Conservation (phyloP, 92 coral and sea anemone species). For the Actinernus sp. region DNA sequence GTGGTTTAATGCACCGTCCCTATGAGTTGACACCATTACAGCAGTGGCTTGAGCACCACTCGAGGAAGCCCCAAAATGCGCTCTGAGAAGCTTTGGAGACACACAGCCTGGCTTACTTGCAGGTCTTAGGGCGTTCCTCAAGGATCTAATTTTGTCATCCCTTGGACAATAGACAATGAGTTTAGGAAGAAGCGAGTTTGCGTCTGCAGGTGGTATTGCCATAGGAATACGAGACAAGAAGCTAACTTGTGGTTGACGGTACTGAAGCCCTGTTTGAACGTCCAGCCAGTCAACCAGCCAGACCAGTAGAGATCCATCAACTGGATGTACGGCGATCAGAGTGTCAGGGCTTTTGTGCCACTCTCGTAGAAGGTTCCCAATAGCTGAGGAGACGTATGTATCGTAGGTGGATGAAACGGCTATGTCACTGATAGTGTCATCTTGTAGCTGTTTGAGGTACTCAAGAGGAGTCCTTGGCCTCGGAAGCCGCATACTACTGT, state of each 20-base stretch:
- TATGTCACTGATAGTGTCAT: slow-evolving; percentile 47
- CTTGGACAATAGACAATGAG: slow-evolving; percentile 93
- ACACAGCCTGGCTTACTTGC: slow-evolving; percentile 7
- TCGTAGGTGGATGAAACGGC: slow-evolving; percentile 69
- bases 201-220: slow-evolving; percentile 97
- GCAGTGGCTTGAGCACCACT: slow-evolving; percentile 89
- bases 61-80: slow-evolving; percentile 46
- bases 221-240: slow-evolving; percentile 95
- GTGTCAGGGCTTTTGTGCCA: slow-evolving; percentile 96
- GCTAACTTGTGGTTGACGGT: slow-evolving; percentile 95
- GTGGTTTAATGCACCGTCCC: slow-evolving; percentile 96
- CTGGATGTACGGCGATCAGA: slow-evolving; percentile 92
- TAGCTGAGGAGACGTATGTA: slow-evolving; percentile 63
- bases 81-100: slow-evolving; percentile 48
- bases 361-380: slow-evolving; percentile 84
- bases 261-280: slow-evolving; percentile 80
- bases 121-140: slow-evolving; percentile 32
- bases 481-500: too few relatives aligned
- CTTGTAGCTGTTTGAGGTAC: slow-evolving; percentile 77
- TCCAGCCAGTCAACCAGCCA: slow-evolving; percentile 99
- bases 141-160: slow-evolving; percentile 69
- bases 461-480: slow-evolving; percentile 85
- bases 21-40: slow-evolving; percentile 93
- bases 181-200: slow-evolving; percentile 91
- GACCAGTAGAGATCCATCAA: slow-evolving; percentile 95